Conservation (phyloP, 2,797 vertebrate genomes). For the Bryconaethiops microstoma region DNA sequence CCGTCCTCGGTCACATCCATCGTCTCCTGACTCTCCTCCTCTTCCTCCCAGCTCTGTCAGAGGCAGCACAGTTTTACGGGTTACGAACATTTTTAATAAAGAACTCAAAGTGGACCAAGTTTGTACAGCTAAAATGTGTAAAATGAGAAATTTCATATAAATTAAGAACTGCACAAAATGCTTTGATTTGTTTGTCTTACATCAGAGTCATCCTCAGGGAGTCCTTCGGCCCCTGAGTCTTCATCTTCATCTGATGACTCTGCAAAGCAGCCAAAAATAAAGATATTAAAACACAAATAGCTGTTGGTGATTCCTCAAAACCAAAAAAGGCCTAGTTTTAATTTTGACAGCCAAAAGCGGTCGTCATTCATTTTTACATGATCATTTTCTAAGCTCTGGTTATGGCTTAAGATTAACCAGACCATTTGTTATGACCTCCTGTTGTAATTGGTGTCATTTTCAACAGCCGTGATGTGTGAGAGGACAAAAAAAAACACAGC, state of each 20-base stretch:
- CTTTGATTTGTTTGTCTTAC: conserved; percentile 76
- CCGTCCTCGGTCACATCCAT: conserved; percentile 55
- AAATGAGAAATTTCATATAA: background rate
- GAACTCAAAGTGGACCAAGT: background rate
- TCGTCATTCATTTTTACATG: no score
- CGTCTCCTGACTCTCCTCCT: conserved; percentile 72
- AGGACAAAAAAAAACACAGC: no score
- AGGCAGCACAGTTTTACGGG: background rate
- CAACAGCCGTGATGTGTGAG: no score
- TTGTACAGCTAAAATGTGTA: background rate
- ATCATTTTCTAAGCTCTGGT: no score
- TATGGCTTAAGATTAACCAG: no score
- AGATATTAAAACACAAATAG: conserved; percentile 24
- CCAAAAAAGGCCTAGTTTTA: no score
- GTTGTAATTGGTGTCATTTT: no score
- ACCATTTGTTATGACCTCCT: no score
- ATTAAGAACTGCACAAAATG: background rate
- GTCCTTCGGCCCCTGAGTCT: conserved; percentile 87
- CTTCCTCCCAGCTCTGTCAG: conserved; percentile 90
- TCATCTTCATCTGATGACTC: conserved; percentile 92
- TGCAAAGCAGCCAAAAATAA: conserved; percentile 59
- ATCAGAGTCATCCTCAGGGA: conserved; percentile 87
- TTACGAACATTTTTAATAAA: background rate
- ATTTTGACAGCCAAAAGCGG: no score
- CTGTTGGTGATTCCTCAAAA: conserved; percentile 1